Evolutionary conservation across 1,140 invertebrate genomes (phyloP).

Genomic region (Anastrepha ludens): DNA sequence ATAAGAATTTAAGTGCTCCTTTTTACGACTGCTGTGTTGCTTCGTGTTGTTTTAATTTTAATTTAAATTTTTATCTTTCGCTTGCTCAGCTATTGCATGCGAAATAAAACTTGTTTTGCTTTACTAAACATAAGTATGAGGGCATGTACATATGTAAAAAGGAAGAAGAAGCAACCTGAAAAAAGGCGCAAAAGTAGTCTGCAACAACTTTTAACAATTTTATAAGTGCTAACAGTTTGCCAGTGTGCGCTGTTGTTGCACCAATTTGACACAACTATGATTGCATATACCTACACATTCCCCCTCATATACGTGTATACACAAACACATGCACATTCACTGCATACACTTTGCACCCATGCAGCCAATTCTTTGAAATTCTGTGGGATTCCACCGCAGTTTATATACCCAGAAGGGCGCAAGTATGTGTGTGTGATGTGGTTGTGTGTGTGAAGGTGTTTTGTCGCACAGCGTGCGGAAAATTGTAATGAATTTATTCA

Average conservation of each 20-base stretch:
- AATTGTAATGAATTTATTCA: constrained; percentile 45
- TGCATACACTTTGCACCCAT: not conserved
- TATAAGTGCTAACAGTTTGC: not conserved
- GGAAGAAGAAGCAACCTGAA: not conserved
- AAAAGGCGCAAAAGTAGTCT: not conserved
- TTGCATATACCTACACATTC: not conserved
- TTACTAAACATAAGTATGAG: not conserved
- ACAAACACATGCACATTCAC: not conserved
- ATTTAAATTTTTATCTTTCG: constrained; percentile 6
- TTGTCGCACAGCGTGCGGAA: not conserved
- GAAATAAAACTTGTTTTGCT: not conserved
- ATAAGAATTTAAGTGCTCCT: constrained; percentile 3
- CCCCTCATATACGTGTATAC: not conserved
- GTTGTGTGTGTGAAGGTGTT: not conserved
- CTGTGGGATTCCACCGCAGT: not conserved
- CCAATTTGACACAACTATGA: not conserved
- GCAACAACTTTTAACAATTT: constrained; percentile 38
- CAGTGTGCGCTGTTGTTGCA: not conserved
- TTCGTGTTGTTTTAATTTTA: not conserved
- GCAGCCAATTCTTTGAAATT: constrained; percentile 23
- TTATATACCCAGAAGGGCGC: not conserved
- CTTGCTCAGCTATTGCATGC: not conserved
- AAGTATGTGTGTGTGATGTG: not conserved
- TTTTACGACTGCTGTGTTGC: constrained; percentile 9
- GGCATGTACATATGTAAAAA: not conserved